Base-by-base conservation (phyloP, 1,140 invertebrate genomes). In the Belonocnema kinseyi region DNA sequence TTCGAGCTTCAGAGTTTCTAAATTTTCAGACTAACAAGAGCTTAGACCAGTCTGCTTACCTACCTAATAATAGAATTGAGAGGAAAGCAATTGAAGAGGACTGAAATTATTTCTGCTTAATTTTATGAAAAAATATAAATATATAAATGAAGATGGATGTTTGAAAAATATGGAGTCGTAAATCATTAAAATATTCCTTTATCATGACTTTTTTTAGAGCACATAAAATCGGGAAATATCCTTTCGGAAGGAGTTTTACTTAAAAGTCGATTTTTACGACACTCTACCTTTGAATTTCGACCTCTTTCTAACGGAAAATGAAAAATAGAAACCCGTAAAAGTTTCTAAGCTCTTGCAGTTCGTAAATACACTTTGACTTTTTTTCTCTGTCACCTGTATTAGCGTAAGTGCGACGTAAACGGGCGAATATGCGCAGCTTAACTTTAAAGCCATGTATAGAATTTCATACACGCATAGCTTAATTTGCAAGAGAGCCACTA, bases 401-500 rank as follows among this genome's bases (percentile, higher is more conserved):
- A 61, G 12, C 58, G 58, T 33, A 61, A 61, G 58, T 33, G 58
- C 58, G 58, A 26, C 58, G 58, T 33, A 33, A 61, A 33, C 33
- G 33, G 58, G 11, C 19, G 21, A 61, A 61, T 33, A 33, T 61
- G 21, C 16, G 26, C 58, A 26, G 26, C 26, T 61, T 61, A 13
- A 26, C 33, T 61, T 26, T 14, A 61, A 61, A 61, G 40, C 13
- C 33, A 33, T 14, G 16, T 33, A 61, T 33, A 33, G 13, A 61
- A 26, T 61, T 61, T 19, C 58, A 61, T 61, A 61, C 58, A 61
- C 13, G 21, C 26, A 58, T 61, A 61, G 58, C 58, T 61, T 61
- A 61, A 61, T 61, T 26, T 61, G 16, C 21, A 61, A 33, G 26
- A 61, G 58, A 61, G 21, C 21, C 14, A 26, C 19, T 61, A 16